These are phyloP conservation scores for Apodemus agrarius DNA, from an alignment of 2,797 vertebrate genomes.

Conservation along the genomic window DNA sequence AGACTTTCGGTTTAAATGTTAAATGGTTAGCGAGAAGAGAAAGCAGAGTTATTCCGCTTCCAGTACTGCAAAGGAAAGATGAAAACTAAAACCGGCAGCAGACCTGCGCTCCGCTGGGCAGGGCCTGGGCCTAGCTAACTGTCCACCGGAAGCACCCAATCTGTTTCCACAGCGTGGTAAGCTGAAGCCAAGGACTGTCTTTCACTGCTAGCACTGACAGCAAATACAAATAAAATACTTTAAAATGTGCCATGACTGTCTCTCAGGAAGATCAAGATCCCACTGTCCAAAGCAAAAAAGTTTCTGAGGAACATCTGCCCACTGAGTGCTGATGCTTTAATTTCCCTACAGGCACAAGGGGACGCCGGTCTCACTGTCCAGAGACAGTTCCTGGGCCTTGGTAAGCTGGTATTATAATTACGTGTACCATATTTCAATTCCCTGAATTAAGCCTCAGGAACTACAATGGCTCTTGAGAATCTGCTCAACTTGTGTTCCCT, in stretches of 20 bases:
- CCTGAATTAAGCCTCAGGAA: not conserved
- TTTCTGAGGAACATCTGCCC: not conserved
- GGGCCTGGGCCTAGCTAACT: not conserved
- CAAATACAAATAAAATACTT: conserved; percentile 64
- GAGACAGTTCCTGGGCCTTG: not conserved
- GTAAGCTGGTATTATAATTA: not conserved
- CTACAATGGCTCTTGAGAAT: not conserved
- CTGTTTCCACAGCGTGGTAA: conserved; percentile 62
- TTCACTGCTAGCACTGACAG: conserved; percentile 52
- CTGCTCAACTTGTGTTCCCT: not conserved
- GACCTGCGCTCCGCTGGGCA: not conserved
- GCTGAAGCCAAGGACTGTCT: conserved; percentile 65
- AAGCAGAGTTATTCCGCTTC: conserved; percentile 49
- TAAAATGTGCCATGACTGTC: not conserved
- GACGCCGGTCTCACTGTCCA: not conserved
- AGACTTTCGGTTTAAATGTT: conserved; percentile 65
- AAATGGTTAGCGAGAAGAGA: conserved; percentile 67
- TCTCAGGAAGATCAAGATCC: conserved; percentile 55
- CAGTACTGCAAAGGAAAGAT: conserved; percentile 49
- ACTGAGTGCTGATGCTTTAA: not conserved
- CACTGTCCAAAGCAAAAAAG: not conserved
- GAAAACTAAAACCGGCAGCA: conserved; percentile 52
- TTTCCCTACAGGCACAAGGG: not conserved
- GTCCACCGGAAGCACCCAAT: conserved; percentile 66
- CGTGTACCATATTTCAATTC: not conserved